Conservation (phyloP, 2,113 vertebrate genomes). For the Caracal caracal region DNA sequence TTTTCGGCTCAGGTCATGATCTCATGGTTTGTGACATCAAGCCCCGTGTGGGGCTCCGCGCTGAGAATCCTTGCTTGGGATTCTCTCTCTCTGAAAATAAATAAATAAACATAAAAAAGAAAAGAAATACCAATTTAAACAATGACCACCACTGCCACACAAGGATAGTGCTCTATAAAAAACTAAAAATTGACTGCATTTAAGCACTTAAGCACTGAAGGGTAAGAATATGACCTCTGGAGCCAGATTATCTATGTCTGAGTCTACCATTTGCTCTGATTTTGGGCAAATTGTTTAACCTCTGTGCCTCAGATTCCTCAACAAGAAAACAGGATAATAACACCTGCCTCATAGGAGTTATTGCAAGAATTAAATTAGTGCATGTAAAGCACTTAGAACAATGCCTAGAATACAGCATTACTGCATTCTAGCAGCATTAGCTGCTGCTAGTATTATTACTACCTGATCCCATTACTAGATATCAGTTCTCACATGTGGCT, state of each 20-base stretch:
- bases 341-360: not conserved
- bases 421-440: too few species aligned
- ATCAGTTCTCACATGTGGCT: not conserved
- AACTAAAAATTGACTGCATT: not conserved
- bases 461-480: not conserved
- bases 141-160: not conserved
- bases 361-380: not conserved
- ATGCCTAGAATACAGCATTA: not conserved
- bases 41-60: too few species aligned
- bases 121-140: conserved; percentile 28
- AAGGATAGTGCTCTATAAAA: not conserved
- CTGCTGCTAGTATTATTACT: not conserved
- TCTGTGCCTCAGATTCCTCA: conserved; percentile 7
- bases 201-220: not conserved
- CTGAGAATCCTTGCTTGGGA: too few species aligned
- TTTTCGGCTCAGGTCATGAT: too few species aligned
- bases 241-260: not conserved
- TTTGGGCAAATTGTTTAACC: not conserved
- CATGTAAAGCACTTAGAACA: not conserved
- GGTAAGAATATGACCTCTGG: not conserved
- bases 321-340: conserved; percentile 1
- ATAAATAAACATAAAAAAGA: too few species aligned
- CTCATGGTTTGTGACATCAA: too few species aligned
- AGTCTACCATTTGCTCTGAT: not conserved
- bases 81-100: too few species aligned